These are phyloP conservation scores for Campopleginae sp. DNA, from an alignment of 2,888 invertebrate genomes.

Conservation along the genomic window DNA sequence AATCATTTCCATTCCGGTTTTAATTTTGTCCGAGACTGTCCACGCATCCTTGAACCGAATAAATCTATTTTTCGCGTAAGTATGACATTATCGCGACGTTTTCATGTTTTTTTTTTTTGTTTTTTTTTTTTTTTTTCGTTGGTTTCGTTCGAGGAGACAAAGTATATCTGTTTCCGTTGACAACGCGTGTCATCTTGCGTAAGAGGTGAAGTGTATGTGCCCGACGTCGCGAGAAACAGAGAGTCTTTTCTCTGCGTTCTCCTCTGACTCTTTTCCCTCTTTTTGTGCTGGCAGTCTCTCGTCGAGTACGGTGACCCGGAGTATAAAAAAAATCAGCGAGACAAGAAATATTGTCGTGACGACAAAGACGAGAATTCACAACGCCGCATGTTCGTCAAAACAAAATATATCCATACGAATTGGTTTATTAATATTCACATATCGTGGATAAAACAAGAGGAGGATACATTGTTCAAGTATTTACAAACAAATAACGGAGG, in stretches of 20 bases:
- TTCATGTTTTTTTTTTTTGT: constrained; percentile 12
- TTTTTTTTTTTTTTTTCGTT: constrained; percentile 20
- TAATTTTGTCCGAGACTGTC: constrained; percentile 8
- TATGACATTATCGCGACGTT: constrained; percentile 19
- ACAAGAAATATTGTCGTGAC: constrained; percentile 52
- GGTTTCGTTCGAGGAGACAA: constrained; percentile 34
- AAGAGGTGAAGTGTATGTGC: constrained; percentile 47
- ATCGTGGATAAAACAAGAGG: background rate
- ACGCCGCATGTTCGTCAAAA: constrained; percentile 15
- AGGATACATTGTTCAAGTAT: constrained; percentile 39
- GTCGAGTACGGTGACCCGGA: constrained; percentile 52
- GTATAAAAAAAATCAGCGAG: constrained; percentile 52
- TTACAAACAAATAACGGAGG: constrained; percentile 26
- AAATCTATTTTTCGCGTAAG: constrained; percentile 23
- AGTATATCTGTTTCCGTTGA: constrained; percentile 53
- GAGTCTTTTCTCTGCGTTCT: constrained; percentile 28
- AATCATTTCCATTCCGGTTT: background rate
- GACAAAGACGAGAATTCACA: constrained; percentile 43
- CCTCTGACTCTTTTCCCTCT: constrained; percentile 14
- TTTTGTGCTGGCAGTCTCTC: background rate
- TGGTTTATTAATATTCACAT: background rate
- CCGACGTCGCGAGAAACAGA: constrained; percentile 25
- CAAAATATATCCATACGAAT: background rate
- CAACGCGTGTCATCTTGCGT: constrained; percentile 51
- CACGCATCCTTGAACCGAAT: constrained; percentile 33